Percentiles rank a stretch among this genome's conserved stretches.
These are phyloP conservation scores for Poliocrania exsul DNA, from an alignment of 2,797 vertebrate genomes.

Conservation along the genomic window DNA sequence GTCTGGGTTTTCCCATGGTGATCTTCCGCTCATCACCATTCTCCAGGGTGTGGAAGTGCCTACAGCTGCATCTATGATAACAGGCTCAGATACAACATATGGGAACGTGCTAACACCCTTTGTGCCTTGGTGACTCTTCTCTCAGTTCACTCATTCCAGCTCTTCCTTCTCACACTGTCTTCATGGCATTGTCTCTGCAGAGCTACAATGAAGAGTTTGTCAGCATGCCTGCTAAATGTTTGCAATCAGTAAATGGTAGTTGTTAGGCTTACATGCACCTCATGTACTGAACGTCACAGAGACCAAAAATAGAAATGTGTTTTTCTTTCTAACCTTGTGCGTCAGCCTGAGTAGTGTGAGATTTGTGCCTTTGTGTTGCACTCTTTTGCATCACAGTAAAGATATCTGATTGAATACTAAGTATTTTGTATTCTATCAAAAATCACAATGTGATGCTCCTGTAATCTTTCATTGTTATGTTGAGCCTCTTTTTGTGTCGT, in stretches of 20 bases:
- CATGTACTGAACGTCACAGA: background rate
- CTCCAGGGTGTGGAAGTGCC: background rate
- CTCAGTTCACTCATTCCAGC: background rate
- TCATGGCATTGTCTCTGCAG: background rate
- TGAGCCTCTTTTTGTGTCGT: background rate
- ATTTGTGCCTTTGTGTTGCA: background rate
- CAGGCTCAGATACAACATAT: background rate
- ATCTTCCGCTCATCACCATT: background rate
- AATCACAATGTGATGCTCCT: background rate
- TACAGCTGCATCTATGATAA: background rate
- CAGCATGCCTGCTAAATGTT: background rate
- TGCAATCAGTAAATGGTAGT: background rate
- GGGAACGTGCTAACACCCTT: background rate
- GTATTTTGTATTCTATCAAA: background rate
- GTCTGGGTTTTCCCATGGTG: background rate
- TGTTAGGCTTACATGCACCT: background rate
- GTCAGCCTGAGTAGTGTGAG: background rate
- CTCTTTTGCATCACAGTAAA: background rate
- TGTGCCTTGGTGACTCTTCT: background rate
- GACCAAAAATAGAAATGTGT: constrained; percentile 44
- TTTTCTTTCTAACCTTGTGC: constrained; percentile 29
- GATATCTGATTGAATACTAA: background rate
- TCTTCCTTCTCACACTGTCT: background rate
- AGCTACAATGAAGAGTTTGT: background rate
- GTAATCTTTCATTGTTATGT: background rate